Base-by-base conservation (phyloP, 2,888 invertebrate species). In the Ormyrus rosae region DNA sequence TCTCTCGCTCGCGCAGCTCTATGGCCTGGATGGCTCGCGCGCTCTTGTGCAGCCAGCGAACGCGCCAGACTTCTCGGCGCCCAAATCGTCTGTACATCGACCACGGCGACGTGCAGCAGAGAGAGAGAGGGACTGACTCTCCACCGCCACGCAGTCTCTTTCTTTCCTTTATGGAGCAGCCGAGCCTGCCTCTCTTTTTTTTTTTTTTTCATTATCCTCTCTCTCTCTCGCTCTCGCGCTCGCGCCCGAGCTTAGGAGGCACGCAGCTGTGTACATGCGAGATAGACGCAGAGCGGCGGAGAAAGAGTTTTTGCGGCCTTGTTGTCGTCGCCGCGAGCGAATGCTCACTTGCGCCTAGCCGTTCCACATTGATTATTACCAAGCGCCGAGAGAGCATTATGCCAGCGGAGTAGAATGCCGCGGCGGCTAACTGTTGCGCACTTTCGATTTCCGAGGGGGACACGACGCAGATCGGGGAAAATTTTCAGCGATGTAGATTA, bases 21-120 rank as follows among this genome's bases (percentile, higher is more conserved):
- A 58, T 73, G 71, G 78, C 63, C 70, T 78, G 71, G 64, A 70
- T 68, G 68, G 73, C 63, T 34, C 76, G 51, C 53, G 58, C 46
- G 48, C 56, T 60, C 13, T 9, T 48, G 34, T n/a, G 34, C 53
- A 50, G 56, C 19, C 19, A 61, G 60, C 81, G 82, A 81, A 61
- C 87, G 88, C 84, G 89, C 90, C 89, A 90, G 90, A 90, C 90
- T 90, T 89, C 88, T 87, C 88, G 90, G 90, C 90, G 90, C 90
- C 90, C 89, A 89, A 90, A 90, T 89, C 86, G 89, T 89, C 34
- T 34, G 86, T 86, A 88, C 87, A 84, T 83, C 89, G 87, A 61
- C 48, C 83, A 75, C 85, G 69, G 69, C 72, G 78, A 72, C 78
- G 63, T 56, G 70, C 71, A 34, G 34, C 34, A 64, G 48, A 64